phyloP scores from a whole-genome alignment of 92 coral and sea anemone species.

The Palythoa caribaeorum region DNA sequence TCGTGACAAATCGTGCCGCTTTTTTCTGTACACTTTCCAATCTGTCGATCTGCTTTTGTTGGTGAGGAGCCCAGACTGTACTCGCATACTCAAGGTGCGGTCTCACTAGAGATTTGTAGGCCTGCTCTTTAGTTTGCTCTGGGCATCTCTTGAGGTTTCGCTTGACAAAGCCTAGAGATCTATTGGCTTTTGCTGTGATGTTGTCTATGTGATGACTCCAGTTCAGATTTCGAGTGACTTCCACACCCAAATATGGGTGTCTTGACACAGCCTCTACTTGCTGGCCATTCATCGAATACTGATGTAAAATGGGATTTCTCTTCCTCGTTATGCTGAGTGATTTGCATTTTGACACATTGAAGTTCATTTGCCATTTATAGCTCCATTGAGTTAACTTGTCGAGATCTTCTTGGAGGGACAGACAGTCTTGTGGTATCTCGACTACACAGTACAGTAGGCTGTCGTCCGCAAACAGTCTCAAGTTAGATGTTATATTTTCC shows the following conservation, averaged over 20 bases:
- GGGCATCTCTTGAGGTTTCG: constrained; percentile 49
- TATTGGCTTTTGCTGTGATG: constrained; percentile 46
- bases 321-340: constrained; percentile 30
- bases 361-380: constrained; percentile 45
- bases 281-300: constrained; percentile 45
- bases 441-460: constrained; percentile 35
- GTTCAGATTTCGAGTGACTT: constrained; percentile 31
- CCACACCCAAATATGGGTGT: constrained; percentile 56
- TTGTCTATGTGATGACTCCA: constrained; percentile 44
- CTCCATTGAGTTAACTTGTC: constrained; percentile 36
- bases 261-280: constrained; percentile 38
- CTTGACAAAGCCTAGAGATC: constrained; percentile 49
- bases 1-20: constrained; percentile 21
- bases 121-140: constrained; percentile 42
- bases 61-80: constrained; percentile 42
- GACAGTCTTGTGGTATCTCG: constrained; percentile 25
- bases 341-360: constrained; percentile 43
- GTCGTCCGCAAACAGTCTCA: constrained; percentile 54
- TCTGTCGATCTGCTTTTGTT: constrained; percentile 11
- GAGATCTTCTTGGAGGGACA: constrained; percentile 40
- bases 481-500: constrained; percentile 28
- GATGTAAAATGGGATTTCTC: constrained; percentile 19
- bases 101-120: constrained; percentile 28
- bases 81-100: constrained; percentile 47
- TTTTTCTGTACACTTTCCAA: constrained; percentile 9